phyloP scores from a whole-genome alignment of 2,113 vertebrate genomes.

The Mastomys natalensis region DNA sequence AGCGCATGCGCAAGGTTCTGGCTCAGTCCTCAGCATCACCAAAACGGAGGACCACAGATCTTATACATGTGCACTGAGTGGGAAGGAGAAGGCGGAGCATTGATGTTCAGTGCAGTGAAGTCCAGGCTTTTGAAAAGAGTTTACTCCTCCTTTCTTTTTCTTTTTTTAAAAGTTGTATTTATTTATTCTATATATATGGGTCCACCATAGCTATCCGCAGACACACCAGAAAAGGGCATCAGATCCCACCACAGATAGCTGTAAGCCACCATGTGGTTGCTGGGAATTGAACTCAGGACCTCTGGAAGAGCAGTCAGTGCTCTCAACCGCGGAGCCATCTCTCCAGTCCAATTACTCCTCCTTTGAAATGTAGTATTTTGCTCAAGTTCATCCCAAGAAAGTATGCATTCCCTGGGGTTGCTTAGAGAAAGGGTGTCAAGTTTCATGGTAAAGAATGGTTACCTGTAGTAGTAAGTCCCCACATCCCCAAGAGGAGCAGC shows the following conservation, averaged over 20 bases:
- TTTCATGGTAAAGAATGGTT: neutral
- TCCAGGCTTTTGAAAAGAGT: neutral
- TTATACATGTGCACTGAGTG: neutral
- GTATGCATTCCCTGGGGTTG: neutral
- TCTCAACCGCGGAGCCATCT: too few species aligned
- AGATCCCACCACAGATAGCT: too few species aligned
- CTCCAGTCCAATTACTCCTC: neutral
- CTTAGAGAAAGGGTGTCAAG: neutral
- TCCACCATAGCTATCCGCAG: too few species aligned
- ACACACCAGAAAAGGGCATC: too few species aligned
- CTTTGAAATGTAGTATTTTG: neutral
- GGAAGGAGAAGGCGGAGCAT: neutral
- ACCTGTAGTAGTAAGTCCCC: constrained; percentile 90
- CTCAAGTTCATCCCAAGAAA: neutral
- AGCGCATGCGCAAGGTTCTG: neutral
- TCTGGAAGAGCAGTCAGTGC: too few species aligned
- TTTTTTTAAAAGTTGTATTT: too few species aligned
- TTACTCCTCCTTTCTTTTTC: neutral
- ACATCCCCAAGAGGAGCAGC: constrained; percentile 87
- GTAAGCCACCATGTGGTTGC: too few species aligned
- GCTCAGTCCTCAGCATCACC: neutral
- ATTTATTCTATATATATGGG: too few species aligned
- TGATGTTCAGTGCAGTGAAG: too few species aligned
- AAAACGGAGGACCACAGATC: neutral
- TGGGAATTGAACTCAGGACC: too few species aligned